These are phyloP conservation scores for Scaptomyza cyrtandrae DNA, from an alignment of 2,888 invertebrate genomes.

Conservation along the genomic window DNA sequence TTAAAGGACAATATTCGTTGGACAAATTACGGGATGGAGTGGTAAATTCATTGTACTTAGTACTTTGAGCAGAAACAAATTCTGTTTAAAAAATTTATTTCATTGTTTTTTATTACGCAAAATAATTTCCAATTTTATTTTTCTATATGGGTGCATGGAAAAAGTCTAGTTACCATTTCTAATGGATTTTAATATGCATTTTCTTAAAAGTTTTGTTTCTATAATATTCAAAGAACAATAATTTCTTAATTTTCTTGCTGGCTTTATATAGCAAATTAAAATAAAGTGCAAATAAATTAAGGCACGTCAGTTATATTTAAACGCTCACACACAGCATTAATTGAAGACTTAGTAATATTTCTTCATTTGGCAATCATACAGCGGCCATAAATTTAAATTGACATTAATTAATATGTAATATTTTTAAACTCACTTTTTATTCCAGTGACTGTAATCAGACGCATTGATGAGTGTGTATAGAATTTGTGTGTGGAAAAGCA, in stretches of 20 bases:
- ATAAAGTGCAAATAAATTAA: neutral
- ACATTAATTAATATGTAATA: neutral
- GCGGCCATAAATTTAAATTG: neutral
- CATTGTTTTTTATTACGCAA: no score
- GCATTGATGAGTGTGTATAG: constrained; percentile 2
- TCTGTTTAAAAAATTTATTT: constrained; percentile 41
- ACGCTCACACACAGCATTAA: neutral
- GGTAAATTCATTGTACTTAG: constrained; percentile 9
- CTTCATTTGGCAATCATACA: neutral
- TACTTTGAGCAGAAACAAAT: constrained; percentile 24
- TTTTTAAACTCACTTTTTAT: constrained; percentile 3
- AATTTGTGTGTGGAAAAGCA: constrained; percentile 3
- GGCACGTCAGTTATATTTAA: no score
- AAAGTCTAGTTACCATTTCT: no score
- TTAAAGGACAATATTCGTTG: constrained; percentile 45
- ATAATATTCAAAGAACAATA: no score
- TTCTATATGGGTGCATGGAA: no score
- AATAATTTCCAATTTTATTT: no score
- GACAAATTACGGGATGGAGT: constrained; percentile 3
- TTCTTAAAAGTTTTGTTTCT: no score
- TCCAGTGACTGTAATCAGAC: constrained; percentile 2
- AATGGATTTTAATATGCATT: no score
- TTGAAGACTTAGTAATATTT: neutral
- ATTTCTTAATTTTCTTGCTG: no score
- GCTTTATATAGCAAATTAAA: no score